Conservation (phyloP, 2,113 vertebrate species). For the Abramis brama region DNA sequence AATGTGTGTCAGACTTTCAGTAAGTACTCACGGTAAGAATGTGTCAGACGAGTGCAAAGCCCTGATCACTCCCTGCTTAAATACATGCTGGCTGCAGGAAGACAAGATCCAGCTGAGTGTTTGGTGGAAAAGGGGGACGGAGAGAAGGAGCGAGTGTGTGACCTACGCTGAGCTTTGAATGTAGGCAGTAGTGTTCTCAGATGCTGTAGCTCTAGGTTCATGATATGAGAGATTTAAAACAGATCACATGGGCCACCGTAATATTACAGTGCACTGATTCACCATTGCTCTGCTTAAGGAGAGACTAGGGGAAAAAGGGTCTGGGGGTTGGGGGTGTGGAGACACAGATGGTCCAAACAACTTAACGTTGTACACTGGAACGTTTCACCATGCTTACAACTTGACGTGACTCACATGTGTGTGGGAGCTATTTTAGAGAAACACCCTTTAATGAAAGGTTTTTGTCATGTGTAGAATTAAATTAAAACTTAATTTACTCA, state of each 20-base stretch:
- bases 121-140: slow-evolving; percentile 23
- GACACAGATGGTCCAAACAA: background rate
- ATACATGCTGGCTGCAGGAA: slow-evolving; percentile 11
- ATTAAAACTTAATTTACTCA: background rate
- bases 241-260: slow-evolving; percentile 49
- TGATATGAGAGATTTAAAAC: slow-evolving; percentile 38
- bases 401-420: background rate
- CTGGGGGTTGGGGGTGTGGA: background rate
- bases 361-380: background rate
- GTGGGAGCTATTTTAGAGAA: background rate
- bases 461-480: background rate
- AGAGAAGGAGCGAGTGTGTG: slow-evolving; percentile 13
- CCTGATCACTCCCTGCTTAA: slow-evolving; percentile 35
- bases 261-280: slow-evolving; percentile 65
- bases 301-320: background rate
- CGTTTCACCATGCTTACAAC: background rate
- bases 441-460: background rate
- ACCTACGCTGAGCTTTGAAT: slow-evolving; percentile 14
- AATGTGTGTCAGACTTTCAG: slow-evolving; percentile 61
- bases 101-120: slow-evolving; percentile 28
- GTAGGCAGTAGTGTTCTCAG: slow-evolving; percentile 35
- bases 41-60: slow-evolving; percentile 44
- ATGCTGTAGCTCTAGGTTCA: slow-evolving; percentile 36
- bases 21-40: slow-evolving; percentile 50
- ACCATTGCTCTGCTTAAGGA: slow-evolving; percentile 40